phyloP scores from a whole-genome alignment of 2,113 vertebrate genomes.

The Archilochus colubris region DNA sequence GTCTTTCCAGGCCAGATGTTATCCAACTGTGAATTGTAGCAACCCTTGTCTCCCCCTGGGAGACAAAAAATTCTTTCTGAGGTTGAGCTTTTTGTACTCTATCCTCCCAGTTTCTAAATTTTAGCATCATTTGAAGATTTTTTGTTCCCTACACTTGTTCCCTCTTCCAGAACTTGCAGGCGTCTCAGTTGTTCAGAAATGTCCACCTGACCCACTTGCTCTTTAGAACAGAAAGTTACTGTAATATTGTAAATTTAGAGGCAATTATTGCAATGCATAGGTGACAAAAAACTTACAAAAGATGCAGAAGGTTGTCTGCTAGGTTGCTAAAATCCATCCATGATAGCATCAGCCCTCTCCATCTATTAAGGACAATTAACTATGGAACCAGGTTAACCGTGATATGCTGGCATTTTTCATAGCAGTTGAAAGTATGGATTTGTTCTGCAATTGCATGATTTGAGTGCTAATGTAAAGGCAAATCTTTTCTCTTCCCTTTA shows the following conservation, averaged over 20 bases:
- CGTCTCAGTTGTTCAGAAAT: neutral
- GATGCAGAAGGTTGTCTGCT: neutral
- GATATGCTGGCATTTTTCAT: neutral
- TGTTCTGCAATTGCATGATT: neutral
- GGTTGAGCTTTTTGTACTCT: accelerated
- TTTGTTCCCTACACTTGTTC: neutral
- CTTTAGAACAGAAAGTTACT: neutral
- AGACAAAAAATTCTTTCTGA: neutral
- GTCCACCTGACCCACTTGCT: neutral
- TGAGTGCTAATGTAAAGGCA: neutral
- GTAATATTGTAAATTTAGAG: neutral
- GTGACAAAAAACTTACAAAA: neutral
- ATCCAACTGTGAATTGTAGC: neutral
- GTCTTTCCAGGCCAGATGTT: neutral
- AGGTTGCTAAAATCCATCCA: neutral
- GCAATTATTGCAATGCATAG: neutral
- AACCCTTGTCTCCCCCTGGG: neutral
- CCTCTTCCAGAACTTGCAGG: neutral
- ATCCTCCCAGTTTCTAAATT: neutral
- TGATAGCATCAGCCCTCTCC: neutral
- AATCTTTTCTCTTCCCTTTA: neutral
- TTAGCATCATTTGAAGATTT: neutral
- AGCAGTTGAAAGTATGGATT: neutral
- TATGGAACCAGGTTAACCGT: neutral
- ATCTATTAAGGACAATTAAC: neutral